Conservation (phyloP, 92 coral and sea anemone genomes). For the Zoanthus solanderi region DNA sequence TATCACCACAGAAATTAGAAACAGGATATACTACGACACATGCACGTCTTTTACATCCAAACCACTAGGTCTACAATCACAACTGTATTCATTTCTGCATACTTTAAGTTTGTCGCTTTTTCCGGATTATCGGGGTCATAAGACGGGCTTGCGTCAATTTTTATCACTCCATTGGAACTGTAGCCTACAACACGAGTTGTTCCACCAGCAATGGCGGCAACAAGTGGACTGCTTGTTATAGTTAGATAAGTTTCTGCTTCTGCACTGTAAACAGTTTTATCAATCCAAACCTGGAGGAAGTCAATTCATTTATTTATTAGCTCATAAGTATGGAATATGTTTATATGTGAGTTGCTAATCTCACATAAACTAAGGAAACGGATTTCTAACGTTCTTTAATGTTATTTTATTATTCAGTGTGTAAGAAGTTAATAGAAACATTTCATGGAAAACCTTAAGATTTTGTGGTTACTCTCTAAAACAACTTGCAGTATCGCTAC, state of each 20-base stretch:
- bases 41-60: too few species aligned
- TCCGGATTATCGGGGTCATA: constrained; percentile 81
- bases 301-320: not conserved
- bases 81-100: not conserved
- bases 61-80: too few species aligned
- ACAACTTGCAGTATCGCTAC: too few species aligned
- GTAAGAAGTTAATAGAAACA: too few species aligned
- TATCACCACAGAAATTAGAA: too few species aligned
- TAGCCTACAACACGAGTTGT: constrained; percentile 67
- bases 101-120: constrained; percentile 51
- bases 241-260: not conserved
- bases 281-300: constrained; percentile 54
- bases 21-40: too few species aligned
- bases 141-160: constrained; percentile 75
- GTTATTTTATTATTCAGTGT: too few species aligned
- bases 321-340: not conserved
- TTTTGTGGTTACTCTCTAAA: too few species aligned
- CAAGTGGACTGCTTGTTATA: constrained; percentile 54
- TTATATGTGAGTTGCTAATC: not conserved
- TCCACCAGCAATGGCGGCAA: constrained; percentile 78
- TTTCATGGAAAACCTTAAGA: too few species aligned
- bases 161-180: constrained; percentile 40
- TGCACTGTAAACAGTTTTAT: constrained; percentile 47
- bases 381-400: too few species aligned
- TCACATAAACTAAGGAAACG: not conserved